Evolutionary conservation across 2,888 invertebrate species (phyloP).

Genomic region (Drosophila borborema): DNA sequence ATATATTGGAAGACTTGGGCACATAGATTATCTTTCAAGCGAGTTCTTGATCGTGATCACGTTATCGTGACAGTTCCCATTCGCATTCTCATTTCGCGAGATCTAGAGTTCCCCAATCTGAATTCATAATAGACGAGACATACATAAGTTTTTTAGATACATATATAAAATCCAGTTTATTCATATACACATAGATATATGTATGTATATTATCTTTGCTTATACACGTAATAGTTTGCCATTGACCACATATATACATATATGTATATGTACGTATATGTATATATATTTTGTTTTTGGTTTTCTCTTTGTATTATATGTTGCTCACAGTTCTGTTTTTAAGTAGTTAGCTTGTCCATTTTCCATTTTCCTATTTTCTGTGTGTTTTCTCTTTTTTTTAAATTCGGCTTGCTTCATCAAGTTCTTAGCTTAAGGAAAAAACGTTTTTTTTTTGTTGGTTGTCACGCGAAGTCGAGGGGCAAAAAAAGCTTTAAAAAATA

Average conservation of each 20-base stretch:
- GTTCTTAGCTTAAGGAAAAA: constrained; percentile 22
- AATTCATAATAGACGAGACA: constrained; percentile 18
- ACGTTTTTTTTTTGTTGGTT: constrained; percentile 1
- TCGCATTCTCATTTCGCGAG: neutral
- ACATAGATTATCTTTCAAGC: constrained; percentile 25
- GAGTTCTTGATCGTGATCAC: constrained; percentile 5
- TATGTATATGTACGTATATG: too few species aligned
- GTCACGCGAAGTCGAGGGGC: constrained; percentile 22
- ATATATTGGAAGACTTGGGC: neutral
- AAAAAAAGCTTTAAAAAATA: constrained; percentile 7
- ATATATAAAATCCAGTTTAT: constrained; percentile 57
- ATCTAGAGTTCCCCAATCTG: neutral
- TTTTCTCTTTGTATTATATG: constrained; percentile 8
- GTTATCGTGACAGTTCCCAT: neutral
- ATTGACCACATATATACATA: constrained; percentile 54
- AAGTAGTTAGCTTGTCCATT: constrained; percentile 20
- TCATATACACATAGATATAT: constrained; percentile 26
- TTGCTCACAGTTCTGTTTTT: constrained; percentile 45
- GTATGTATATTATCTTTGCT: constrained; percentile 47
- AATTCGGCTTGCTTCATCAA: constrained; percentile 65
- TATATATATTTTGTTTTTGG: constrained; percentile 14
- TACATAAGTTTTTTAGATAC: constrained; percentile 43
- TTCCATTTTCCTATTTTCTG: neutral
- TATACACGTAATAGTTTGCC: constrained; percentile 74
- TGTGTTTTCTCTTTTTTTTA: constrained; percentile 36